phyloP scores from a whole-genome alignment of 1,140 invertebrate species.

The Magallana ariakensis region DNA sequence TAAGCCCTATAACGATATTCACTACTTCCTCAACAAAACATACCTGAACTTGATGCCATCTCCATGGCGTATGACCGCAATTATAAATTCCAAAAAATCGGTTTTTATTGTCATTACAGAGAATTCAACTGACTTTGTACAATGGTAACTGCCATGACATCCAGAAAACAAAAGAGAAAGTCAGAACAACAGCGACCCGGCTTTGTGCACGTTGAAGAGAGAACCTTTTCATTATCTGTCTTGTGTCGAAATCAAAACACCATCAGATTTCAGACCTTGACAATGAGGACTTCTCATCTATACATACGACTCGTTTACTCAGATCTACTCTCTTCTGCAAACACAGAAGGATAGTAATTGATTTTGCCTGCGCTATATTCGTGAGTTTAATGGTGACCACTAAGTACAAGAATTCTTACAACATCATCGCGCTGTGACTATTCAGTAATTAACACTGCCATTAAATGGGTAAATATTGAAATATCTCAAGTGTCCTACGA shows the following conservation, averaged over 20 bases:
- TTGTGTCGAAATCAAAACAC: not conserved
- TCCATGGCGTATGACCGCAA: not conserved
- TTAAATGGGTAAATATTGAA: slow-evolving; percentile 22
- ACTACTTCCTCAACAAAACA: not conserved
- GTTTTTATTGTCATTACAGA: too few relatives aligned
- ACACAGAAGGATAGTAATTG: not conserved
- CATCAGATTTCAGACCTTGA: not conserved
- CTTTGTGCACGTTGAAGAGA: not conserved
- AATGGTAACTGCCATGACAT: not conserved
- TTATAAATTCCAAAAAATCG: too few relatives aligned
- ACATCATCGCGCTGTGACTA: not conserved
- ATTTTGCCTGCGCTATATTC: not conserved
- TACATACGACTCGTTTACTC: not conserved
- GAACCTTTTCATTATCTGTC: not conserved
- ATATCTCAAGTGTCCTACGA: slow-evolving; percentile 23
- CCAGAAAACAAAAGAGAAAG: not conserved
- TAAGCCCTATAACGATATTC: not conserved
- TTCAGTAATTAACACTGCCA: slow-evolving; percentile 16
- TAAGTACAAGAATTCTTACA: not conserved
- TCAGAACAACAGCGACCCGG: not conserved
- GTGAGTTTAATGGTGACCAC: not conserved
- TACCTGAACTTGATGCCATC: not conserved
- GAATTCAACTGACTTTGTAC: too few relatives aligned
- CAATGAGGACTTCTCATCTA: not conserved
- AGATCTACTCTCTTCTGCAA: not conserved